Evolutionary conservation across 64 coral and sea anemone species (phyloP), one percentile per base, ranked within the genome.

Genomic region (Montipora cactus): DNA sequence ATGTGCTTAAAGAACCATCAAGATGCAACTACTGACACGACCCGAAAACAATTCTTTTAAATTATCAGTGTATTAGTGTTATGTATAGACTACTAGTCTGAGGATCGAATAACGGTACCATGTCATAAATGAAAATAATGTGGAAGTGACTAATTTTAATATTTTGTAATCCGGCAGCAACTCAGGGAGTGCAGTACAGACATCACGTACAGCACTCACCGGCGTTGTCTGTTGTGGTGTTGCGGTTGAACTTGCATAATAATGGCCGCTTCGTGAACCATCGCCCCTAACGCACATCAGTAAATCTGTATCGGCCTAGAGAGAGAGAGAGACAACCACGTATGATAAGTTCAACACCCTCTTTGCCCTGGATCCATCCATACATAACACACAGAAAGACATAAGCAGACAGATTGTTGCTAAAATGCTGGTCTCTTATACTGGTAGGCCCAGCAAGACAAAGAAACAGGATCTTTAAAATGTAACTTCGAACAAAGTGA

Each of bases 221-320:
- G 78, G 78, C 23, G 3, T 25, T 22, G 78, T 80, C n/a, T 3
- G 55, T 22, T 2, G 2, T 57, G 78, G 78, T 23, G 49, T 28
- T 2, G 18, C n/a, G 8, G 9, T 9, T 20, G 18, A 7, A 22
- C 8, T 3, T 59, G 78, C 78, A 12, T 59, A 80, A 80, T 80
- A 80, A 80, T 80, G 78, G 8, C 78, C 78, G 25, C 78, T 80
- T 22, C 12, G n/a, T 80, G 51, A n/a, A 28, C 1, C 3, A 18
- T 45, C 53, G 15, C 37, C 37, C 37, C 79, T 81, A 25, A 44
- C 55, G 23, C 79, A 81, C 21, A 81, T 81, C 19, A 81, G 79
- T 5, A 81, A 44, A 55, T 81, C 79, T 20, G 79, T 81, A 81
- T 81, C 55, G 8, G 79, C 1, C 79, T 81, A 14, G 15, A 21